Conservation (phyloP, 35 echinoderm and acorn worm genomes). For the Apostichopus japonicus region DNA sequence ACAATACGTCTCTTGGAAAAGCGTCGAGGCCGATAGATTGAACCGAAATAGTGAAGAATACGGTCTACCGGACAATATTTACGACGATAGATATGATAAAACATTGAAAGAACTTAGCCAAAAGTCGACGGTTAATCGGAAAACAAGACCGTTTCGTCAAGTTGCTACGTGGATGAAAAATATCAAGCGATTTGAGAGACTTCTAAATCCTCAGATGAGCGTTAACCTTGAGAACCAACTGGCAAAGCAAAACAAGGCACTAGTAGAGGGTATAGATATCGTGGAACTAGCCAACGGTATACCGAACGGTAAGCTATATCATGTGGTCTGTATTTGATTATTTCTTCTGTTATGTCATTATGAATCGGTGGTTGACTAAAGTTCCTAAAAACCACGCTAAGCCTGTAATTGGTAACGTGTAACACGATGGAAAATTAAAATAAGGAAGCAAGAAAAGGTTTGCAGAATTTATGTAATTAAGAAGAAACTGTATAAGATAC, state of each 20-base stretch:
- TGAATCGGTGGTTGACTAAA: too few species aligned
- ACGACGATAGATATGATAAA: conserved; percentile 90
- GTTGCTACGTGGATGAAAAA: conserved; percentile 79
- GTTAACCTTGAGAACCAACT: conserved; percentile 57
- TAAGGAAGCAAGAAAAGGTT: too few species aligned
- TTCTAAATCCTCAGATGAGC: conserved; percentile 78
- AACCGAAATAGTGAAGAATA: conserved; percentile 64
- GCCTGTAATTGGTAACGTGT: too few species aligned
- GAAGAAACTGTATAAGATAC: too few species aligned
- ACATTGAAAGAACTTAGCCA: conserved; percentile 65
- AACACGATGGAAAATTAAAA: too few species aligned
- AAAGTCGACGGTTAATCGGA: conserved; percentile 3
- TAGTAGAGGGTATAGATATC: conserved; percentile 85
- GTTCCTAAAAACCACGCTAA: too few species aligned
- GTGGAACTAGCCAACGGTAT: conserved; percentile 44
- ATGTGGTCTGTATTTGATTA: too few species aligned
- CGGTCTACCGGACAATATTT: conserved; percentile 94
- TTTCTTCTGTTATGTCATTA: too few species aligned
- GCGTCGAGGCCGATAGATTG: conserved; percentile 81
- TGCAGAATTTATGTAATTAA: too few species aligned
- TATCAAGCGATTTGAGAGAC: conserved; percentile 74
- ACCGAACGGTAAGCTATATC: neutral
- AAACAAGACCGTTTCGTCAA: conserved; percentile 58
- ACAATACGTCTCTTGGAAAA: conserved; percentile 97
- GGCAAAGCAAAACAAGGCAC: conserved; percentile 34